Conservation (phyloP, 2,113 vertebrate species). For the Origma solitaria region DNA sequence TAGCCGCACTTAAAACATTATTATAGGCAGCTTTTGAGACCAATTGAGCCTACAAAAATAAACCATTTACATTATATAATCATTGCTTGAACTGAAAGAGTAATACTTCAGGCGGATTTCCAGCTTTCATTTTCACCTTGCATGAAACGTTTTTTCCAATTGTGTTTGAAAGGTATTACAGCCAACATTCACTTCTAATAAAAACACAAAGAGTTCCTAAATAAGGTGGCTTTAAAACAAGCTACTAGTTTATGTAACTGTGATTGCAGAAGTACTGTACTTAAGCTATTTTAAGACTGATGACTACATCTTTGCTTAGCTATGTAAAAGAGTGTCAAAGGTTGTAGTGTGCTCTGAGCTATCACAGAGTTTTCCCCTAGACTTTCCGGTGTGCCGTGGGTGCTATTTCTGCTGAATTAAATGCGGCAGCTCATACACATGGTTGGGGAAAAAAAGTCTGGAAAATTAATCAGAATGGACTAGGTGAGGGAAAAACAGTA, state of each 20-base stretch:
- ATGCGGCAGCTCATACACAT: not conserved
- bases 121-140: constrained; percentile 5
- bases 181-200: not conserved
- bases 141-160: not conserved
- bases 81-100: not conserved
- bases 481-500: not conserved
- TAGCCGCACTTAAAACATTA: not conserved
- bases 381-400: not conserved
- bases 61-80: constrained; percentile 5
- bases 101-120: not conserved
- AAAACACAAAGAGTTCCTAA: not conserved
- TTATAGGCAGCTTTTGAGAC: not conserved
- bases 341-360: not conserved
- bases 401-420: not conserved
- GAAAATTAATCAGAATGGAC: not conserved
- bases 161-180: not conserved
- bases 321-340: constrained; percentile 45
- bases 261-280: constrained; percentile 36
- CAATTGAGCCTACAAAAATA: not conserved
- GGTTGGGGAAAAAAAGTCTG: not conserved
- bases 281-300: constrained; percentile 61
- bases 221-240: constrained; percentile 12
- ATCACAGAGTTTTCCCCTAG: not conserved
- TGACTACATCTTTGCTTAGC: constrained; percentile 49
- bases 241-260: constrained; percentile 51